Evolutionary conservation across 2,797 vertebrate genomes (phyloP).

Genomic region (Balearica regulorum): DNA sequence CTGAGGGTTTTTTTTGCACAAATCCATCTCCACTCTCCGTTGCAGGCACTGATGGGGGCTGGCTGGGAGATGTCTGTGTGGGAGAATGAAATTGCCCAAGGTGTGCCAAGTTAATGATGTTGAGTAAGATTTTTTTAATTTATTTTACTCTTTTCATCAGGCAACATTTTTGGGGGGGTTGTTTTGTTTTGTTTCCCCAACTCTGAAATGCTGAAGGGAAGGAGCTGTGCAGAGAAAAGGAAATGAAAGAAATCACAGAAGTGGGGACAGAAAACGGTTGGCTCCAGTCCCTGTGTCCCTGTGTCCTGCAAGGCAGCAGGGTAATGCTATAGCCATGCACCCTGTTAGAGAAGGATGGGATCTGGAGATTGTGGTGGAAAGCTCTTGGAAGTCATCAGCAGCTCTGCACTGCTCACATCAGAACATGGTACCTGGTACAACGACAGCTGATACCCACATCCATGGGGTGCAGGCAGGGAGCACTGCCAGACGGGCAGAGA

Average conservation of each 20-base stretch:
- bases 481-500: not conserved
- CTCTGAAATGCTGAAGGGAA: not conserved
- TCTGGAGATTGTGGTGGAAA: not conserved
- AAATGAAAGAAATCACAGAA: not conserved
- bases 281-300: not conserved
- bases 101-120: not conserved
- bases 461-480: not conserved
- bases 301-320: not conserved
- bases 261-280: not conserved
- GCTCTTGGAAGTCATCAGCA: not conserved
- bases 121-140: not conserved
- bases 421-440: accelerated
- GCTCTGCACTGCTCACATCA: not conserved
- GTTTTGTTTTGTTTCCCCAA: accelerated
- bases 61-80: not conserved
- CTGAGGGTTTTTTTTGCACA: not conserved
- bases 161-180: not conserved
- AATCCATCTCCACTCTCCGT: not conserved
- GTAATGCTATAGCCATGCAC: not conserved
- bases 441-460: accelerated
- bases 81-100: not conserved
- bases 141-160: not conserved
- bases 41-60: not conserved
- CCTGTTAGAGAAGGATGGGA: not conserved
- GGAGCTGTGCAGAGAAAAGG: not conserved